Evolutionary conservation across 2,888 invertebrate genomes (phyloP).

Genomic region (Tigriopus californicus): DNA sequence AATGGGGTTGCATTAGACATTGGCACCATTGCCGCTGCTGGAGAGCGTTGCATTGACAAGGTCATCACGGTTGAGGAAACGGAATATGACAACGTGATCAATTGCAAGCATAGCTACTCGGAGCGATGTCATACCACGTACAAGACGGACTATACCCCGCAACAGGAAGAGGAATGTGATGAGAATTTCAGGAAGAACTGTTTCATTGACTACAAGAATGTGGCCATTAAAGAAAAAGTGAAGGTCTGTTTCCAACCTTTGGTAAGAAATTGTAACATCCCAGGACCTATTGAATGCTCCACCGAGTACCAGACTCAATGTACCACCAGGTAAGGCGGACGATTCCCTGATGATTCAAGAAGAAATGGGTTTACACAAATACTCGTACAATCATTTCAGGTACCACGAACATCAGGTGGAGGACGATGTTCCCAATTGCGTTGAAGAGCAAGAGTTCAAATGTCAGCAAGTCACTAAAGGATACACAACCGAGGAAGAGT

Average conservation of each 20-base stretch:
- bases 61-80: slow-evolving; percentile 10
- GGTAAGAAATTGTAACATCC: slow-evolving; percentile 10
- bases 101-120: slow-evolving; percentile 7
- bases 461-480: slow-evolving; percentile 7
- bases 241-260: slow-evolving; percentile 8
- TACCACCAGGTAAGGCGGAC: background rate
- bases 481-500: slow-evolving; percentile 4
- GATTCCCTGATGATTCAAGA: background rate
- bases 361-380: background rate
- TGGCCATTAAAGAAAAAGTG: slow-evolving; percentile 9
- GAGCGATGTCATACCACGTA: slow-evolving; percentile 10
- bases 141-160: slow-evolving; percentile 1
- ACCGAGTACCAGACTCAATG: slow-evolving; percentile 11
- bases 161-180: slow-evolving; percentile 15
- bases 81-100: slow-evolving; percentile 10
- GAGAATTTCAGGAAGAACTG: slow-evolving; percentile 13
- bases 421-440: slow-evolving; percentile 2
- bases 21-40: slow-evolving; percentile 5
- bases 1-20: background rate
- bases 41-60: slow-evolving; percentile 13
- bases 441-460: slow-evolving; percentile 6
- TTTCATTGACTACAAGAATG: slow-evolving; percentile 11
- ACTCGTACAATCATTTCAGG: background rate
- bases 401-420: slow-evolving; percentile 9
- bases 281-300: slow-evolving; percentile 5